Evolutionary conservation across 2,113 vertebrate species (phyloP), one percentile per base, ranked within the genome.

Genomic region (Plecotus auritus): DNA sequence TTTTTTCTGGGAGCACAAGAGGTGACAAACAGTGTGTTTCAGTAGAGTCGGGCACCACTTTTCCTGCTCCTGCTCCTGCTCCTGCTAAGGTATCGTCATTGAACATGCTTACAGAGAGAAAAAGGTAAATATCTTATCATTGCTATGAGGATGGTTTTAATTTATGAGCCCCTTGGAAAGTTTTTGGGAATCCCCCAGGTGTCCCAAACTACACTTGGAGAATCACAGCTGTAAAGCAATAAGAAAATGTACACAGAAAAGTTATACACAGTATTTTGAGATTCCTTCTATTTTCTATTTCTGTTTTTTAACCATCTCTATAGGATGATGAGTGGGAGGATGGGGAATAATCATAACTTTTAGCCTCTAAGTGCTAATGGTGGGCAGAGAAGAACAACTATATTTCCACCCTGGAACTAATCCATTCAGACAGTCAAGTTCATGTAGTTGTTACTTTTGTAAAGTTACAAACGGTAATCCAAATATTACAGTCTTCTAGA

Each of bases 41-140:
- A 59, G n/a, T 16, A 80, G 4, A 22, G 5, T 13, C 14, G 0
- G 20, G 9, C 7, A 30, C 20, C 5, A 14, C 16, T 40, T 26
- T 49, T 35, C 47, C 0, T 0, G 22, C 14, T 35, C 45, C 0
- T 0, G 22, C 14, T 35, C 45, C 0, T 0, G 23, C 18, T 47
- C 10, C 54, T 35, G 0, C 5, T 51, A 2, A 32, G 14, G 6
- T 8, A 1, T 1, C 1, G 0, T 59, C 40, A 18, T 16, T 72
- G 16, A 30, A 56, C 42, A 47, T 3, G 8, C 23, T 1, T 28
- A 42, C 11, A 61, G 3, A 9, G 2, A 35, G 20, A 61, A 18
- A 20, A 42, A 6, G 10, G 1, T 10, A 56, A 28, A 35, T 45
- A 13, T n/a, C 32, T 54, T 56, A 66, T 28, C 17, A 80, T 64